These are phyloP conservation scores for Morphnarchus princeps DNA, from an alignment of 2,113 vertebrate genomes.

Conservation along the genomic window DNA sequence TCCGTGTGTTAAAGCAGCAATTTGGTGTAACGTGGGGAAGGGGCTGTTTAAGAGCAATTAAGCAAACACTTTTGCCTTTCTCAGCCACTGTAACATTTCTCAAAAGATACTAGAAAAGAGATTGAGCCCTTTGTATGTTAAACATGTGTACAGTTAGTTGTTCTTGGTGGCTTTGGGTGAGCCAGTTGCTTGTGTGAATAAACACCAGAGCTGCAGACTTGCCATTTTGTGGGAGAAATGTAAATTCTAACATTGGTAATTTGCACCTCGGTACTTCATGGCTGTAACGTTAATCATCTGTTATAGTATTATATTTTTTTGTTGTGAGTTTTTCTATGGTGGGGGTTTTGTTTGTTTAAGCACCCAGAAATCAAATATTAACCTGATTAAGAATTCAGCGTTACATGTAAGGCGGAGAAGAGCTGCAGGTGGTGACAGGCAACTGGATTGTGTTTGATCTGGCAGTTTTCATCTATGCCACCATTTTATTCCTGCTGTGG, in stretches of 20 bases:
- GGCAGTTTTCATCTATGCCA: constrained; percentile 66
- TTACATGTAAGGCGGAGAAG: constrained; percentile 37
- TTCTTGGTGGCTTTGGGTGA: not conserved
- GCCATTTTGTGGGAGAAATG: not conserved
- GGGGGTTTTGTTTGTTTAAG: not conserved
- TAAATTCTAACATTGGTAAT: not conserved
- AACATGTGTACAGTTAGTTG: not conserved
- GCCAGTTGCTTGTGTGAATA: not conserved
- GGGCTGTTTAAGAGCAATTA: not conserved
- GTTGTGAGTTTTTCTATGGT: not conserved
- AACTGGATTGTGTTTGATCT: constrained; percentile 51
- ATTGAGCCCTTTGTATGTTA: not conserved
- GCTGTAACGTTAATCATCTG: not conserved
- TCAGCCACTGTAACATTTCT: not conserved
- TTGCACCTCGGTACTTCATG: not conserved
- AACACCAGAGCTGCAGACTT: not conserved
- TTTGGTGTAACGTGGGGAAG: not conserved
- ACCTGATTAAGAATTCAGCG: constrained; percentile 59
- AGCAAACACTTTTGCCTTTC: not conserved
- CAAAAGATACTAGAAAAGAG: not conserved
- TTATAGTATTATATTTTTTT: not conserved
- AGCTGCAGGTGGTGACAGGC: constrained; percentile 59
- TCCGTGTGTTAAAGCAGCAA: not conserved
- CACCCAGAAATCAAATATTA: constrained; percentile 53
- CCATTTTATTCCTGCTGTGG: constrained; percentile 57